Base-by-base conservation (phyloP, 1,140 invertebrate species). In the Macrobrachium rosenbergii region DNA sequence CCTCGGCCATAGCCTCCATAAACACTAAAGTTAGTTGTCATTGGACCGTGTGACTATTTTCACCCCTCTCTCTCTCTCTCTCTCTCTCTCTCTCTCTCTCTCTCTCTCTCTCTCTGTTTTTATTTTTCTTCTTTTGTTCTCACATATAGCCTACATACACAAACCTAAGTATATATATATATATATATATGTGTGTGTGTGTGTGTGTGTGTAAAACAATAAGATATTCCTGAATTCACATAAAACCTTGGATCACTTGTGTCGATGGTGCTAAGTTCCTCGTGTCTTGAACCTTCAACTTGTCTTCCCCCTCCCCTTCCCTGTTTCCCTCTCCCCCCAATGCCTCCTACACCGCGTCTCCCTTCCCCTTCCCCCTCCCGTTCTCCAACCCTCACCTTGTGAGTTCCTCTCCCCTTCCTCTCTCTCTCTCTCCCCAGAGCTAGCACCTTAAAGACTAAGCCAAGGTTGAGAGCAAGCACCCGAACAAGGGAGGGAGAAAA, bases 111-210 rank as follows among this genome's bases (percentile, higher is more conserved):
- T 37, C 28, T 37, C 28, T 37, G 28, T 37, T 37, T 37, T 37
- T 1, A 37, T 37, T 3, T 37, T 3, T 37, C 28, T 37, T 37
- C 3, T 37, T 37, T 37, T 37, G 1, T 37, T 37, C 28, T 37
- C 5, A 45, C 23, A 45, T 37, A 75, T 37, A 79, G n/a, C 12
- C 10, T 60, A 60, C n/a, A 14, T 21, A 60, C 21, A 60, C 21
- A 79, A 21, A 79, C n/a, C n/a, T 79, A 79, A 62, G 58, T 79
- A 62, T 79, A 79, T 79, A 79, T 79, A 79, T 79, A 79, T 79
- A 79, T 79, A 79, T 79, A 79, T 79, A 79, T 79, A 79, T 79
- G 59, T 79, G 59, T 79, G 59, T 79, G 59, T 79, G 59, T 79
- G 59, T 28, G 5, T 19, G 5, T 76, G 45, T 37, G 45, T 76